Percentiles rank a stretch among this genome's conserved stretches.
Conservation (phyloP, 1,140 invertebrate genomes). For the Apis florea region DNA sequence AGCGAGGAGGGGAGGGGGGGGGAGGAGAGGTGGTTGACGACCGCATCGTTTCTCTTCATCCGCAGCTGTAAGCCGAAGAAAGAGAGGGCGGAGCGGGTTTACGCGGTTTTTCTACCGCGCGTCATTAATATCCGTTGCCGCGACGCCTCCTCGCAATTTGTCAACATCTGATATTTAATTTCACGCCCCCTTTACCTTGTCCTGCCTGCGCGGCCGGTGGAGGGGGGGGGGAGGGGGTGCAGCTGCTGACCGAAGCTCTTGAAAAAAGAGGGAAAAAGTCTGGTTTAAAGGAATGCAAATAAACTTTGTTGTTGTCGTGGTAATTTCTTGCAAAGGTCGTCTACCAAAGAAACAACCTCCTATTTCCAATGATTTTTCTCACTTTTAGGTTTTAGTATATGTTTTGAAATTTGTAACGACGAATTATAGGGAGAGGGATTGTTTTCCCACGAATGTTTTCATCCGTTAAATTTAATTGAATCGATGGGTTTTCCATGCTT, state of each 20-base stretch:
- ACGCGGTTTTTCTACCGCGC: constrained; percentile 75
- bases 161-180: constrained; percentile 82
- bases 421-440: neutral
- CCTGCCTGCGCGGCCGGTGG: constrained; percentile 23
- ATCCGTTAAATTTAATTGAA: neutral
- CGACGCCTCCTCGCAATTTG: constrained; percentile 80
- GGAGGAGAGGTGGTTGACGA: constrained; percentile 52
- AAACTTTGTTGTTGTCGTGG: too few species aligned
- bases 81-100: constrained; percentile 72
- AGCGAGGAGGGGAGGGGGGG: constrained; percentile 4
- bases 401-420: neutral
- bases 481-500: neutral
- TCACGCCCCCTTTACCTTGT: constrained; percentile 73
- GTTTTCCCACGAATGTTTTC: constrained; percentile 15
- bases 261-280: constrained; percentile 6
- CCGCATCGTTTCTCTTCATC: constrained; percentile 80
- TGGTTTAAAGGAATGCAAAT: neutral
- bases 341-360: too few species aligned
- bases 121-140: constrained; percentile 81
- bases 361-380: neutral
- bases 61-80: constrained; percentile 73
- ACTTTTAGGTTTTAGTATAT: too few species aligned
- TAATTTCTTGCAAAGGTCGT: neutral
- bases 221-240: constrained; percentile 56
- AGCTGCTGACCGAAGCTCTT: constrained; percentile 57